Evolutionary conservation across 1,140 invertebrate species (phyloP).

Genomic region (Ptiloglossa arizonensis): DNA sequence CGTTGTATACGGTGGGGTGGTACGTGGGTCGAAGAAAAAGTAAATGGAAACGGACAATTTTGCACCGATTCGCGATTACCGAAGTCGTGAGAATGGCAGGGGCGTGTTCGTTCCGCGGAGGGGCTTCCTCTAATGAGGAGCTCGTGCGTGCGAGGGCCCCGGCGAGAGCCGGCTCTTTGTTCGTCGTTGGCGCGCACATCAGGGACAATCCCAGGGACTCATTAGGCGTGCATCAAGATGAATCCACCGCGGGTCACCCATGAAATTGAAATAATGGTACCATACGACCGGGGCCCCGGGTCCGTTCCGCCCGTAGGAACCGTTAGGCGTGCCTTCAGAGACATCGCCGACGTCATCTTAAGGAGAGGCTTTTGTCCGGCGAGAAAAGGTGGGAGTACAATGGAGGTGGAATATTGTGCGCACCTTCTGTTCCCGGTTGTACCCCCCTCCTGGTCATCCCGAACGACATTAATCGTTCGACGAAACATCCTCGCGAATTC

Average conservation of each 20-base stretch:
- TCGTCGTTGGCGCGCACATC: slow-evolving; percentile 40
- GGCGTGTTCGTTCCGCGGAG: slow-evolving; percentile 37
- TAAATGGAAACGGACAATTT: slow-evolving; percentile 53
- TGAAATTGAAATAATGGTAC: slow-evolving; percentile 70
- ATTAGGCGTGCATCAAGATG: slow-evolving; percentile 61
- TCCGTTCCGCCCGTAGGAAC: slow-evolving; percentile 34
- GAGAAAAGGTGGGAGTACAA: slow-evolving; percentile 19
- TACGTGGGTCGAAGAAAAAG: slow-evolving; percentile 17
- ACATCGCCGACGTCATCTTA: slow-evolving; percentile 36
- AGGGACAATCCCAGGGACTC: slow-evolving; percentile 58
- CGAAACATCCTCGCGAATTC: slow-evolving; percentile 4
- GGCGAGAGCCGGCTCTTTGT: slow-evolving; percentile 42
- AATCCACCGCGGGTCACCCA: slow-evolving; percentile 55
- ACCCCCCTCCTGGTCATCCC: background rate
- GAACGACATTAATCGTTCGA: slow-evolving; percentile 26
- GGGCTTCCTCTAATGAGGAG: slow-evolving; percentile 50
- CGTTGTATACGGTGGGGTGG: too few species aligned
- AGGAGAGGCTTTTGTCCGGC: slow-evolving; percentile 28
- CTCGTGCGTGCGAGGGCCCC: slow-evolving; percentile 53
- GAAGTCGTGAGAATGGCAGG: slow-evolving; percentile 46
- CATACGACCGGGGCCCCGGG: slow-evolving; percentile 9
- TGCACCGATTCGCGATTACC: slow-evolving; percentile 51
- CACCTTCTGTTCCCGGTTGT: background rate
- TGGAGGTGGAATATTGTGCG: slow-evolving; percentile 9
- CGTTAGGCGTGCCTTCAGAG: slow-evolving; percentile 43